Percentiles rank a stretch among this genome's conserved stretches.
These are phyloP conservation scores for Falco rusticolus DNA, from an alignment of 2,797 vertebrate species.

Conservation along the genomic window DNA sequence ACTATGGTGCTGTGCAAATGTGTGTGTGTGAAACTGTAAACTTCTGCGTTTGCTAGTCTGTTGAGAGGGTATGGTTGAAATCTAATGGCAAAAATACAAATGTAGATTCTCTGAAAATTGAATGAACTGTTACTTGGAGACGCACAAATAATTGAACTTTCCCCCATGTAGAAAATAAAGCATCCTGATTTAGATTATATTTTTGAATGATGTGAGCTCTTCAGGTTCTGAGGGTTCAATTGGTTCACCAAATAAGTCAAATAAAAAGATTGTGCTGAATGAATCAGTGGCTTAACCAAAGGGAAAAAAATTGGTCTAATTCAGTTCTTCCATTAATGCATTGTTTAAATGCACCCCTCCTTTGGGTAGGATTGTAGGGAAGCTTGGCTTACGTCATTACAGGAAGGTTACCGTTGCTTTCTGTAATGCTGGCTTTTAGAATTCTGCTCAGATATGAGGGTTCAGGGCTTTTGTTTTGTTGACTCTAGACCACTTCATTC, in stretches of 20 bases:
- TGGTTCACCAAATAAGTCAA: neutral
- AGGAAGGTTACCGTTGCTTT: neutral
- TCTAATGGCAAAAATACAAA: conserved; percentile 45
- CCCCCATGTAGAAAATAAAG: neutral
- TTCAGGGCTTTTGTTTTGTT: neutral
- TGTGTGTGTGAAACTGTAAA: neutral
- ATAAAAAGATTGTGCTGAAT: neutral
- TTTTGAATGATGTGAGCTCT: neutral
- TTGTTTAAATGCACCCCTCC: neutral
- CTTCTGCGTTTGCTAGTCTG: conserved; percentile 10
- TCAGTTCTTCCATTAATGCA: neutral
- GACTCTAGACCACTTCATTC: neutral
- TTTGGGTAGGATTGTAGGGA: neutral
- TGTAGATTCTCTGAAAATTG: neutral
- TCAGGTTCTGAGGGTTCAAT: neutral
- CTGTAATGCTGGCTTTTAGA: neutral
- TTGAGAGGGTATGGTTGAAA: conserved; percentile 39
- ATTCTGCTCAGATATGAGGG: neutral
- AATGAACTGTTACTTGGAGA: neutral
- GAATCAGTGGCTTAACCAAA: neutral
- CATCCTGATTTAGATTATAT: neutral
- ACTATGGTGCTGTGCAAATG: conserved; percentile 18
- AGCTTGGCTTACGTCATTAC: neutral
- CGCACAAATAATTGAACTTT: neutral
- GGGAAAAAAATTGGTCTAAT: neutral